Evolutionary conservation across 2,113 vertebrate species (phyloP), one percentile per base, ranked within the genome.

Genomic region (Pionites leucogaster): DNA sequence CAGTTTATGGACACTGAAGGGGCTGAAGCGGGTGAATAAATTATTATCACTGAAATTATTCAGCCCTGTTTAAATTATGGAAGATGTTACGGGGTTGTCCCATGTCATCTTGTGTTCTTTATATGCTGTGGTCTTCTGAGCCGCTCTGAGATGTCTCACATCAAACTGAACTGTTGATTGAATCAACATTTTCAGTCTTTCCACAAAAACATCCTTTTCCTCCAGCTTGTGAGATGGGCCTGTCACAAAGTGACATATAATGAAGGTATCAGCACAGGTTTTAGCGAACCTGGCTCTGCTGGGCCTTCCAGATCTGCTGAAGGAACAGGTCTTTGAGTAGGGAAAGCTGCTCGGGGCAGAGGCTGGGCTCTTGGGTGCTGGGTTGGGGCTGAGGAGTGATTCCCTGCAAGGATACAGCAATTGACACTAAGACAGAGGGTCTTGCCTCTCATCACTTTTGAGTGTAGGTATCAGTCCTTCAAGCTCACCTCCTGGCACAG

Each of bases 41-140:
- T 97, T 93, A 95, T 87, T 95, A 46, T 75, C 72, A 53, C 44
- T 79, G 88, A 70, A 95, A 93, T 89, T 89, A 91, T 90, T 93
- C 82, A 74, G n/a, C 53, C 69, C 39, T 63, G 35, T 91, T 95
- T 94, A 65, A 96, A 91, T 94, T 90, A 76, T 50, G 59, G 88
- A 92, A 91, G 89, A 88, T 72, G 74, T 31, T 81, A 59, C 4
- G 20, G 71, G 63, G 60, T 69, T 86, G 64, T 94, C 79, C 80
- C 18, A 31, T 39, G 59, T 55, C 62, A 17, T 70, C 1, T 24
- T 88, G 39, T 42, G 55, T 59, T 28, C 76, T 86, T 92, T 65
- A 80, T 70, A 33, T 60, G 35, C 42, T 46, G 14, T 41, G 62
- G 10, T 79, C 81, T 85, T 84, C 62, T 62, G 87, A 82, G 85